Conservation (phyloP, 37 sponge, comb jelly and placozoan species). For the Axinella damicornis region DNA sequence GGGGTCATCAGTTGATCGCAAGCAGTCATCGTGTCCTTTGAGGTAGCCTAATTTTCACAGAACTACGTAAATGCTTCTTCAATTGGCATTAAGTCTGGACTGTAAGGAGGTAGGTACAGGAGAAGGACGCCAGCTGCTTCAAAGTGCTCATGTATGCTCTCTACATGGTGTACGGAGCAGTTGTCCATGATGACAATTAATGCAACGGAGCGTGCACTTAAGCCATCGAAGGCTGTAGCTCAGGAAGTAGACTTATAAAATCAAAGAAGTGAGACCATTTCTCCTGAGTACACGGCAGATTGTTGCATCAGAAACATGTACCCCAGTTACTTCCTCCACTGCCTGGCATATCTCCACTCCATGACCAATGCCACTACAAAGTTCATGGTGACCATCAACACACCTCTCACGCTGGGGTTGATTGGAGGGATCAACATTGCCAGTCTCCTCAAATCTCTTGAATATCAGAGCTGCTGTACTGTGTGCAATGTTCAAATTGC, state of each 20-base stretch:
- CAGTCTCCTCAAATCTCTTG: slow-evolving; percentile 2
- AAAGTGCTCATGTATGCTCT: not conserved
- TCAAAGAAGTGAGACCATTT: slow-evolving; percentile 16
- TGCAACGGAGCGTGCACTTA: not conserved
- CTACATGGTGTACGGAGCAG: slow-evolving; percentile 16
- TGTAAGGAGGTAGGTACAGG: slow-evolving; percentile 21
- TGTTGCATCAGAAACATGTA: not conserved
- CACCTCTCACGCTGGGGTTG: not conserved
- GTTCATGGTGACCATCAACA: slow-evolving; percentile 6
- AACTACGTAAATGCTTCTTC: slow-evolving; percentile 20
- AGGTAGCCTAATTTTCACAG: not conserved
- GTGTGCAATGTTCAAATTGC: slow-evolving; percentile 1
- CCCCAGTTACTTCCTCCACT: not conserved
- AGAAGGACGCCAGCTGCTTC: too few species aligned
- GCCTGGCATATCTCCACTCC: slow-evolving; percentile 1
- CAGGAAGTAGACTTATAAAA: slow-evolving; percentile 4
- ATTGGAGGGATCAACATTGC: not conserved
- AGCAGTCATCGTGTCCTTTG: not conserved
- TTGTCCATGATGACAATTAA: not conserved
- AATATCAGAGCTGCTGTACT: not conserved
- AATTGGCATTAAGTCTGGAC: slow-evolving; percentile 6
- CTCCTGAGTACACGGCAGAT: slow-evolving; percentile 9
- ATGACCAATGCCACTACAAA: not conserved
- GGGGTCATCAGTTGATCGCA: not conserved
- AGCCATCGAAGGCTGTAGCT: slow-evolving; percentile 1